phyloP scores from a whole-genome alignment of 37 sponge, comb jelly and placozoan genomes.

The Haliclona indistincta region DNA sequence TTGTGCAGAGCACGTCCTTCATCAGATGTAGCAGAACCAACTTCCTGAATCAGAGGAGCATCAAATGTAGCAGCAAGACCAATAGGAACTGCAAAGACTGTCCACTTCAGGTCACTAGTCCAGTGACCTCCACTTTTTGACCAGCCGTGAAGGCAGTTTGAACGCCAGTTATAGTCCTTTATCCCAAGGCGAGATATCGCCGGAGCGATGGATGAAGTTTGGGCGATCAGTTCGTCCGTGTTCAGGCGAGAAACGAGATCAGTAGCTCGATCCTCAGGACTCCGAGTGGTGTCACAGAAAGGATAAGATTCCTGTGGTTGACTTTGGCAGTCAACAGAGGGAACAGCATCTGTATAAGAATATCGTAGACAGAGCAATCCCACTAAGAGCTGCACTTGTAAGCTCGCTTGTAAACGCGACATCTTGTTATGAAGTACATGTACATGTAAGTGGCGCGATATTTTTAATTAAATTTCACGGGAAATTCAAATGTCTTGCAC shows the following conservation, averaged over 20 bases:
- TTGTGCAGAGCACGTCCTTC: conserved; percentile 83
- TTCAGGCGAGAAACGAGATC: conserved; percentile 66
- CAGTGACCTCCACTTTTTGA: conserved; percentile 59
- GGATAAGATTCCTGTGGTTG: conserved; percentile 52
- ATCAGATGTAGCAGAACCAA: conserved; percentile 45
- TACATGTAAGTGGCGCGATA: too few relatives aligned
- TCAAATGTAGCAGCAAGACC: conserved; percentile 74
- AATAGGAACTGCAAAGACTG: conserved; percentile 82
- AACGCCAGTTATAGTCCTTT: conserved; percentile 83
- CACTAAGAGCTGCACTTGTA: too few relatives aligned
- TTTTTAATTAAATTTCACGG: too few relatives aligned
- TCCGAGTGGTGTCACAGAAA: conserved; percentile 49
- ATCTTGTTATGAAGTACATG: too few relatives aligned
- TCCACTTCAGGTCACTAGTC: conserved; percentile 50
- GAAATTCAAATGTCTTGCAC: too few relatives aligned
- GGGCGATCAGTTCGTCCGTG: conserved; percentile 47
- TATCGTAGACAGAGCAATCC: too few relatives aligned
- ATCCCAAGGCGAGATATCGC: conserved; percentile 72
- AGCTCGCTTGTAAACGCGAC: too few relatives aligned
- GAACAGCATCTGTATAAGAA: background rate
- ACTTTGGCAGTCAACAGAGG: conserved; percentile 69
- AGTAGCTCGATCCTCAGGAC: conserved; percentile 49
- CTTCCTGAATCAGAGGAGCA: conserved; percentile 24
- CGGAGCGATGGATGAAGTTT: conserved; percentile 77
- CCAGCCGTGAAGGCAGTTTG: conserved; percentile 86